A percentile compares a stretch with the other conserved stretches of the same genome.
phyloP scores from a whole-genome alignment of 2,113 vertebrate genomes.

The Chloroceryle aenea region DNA sequence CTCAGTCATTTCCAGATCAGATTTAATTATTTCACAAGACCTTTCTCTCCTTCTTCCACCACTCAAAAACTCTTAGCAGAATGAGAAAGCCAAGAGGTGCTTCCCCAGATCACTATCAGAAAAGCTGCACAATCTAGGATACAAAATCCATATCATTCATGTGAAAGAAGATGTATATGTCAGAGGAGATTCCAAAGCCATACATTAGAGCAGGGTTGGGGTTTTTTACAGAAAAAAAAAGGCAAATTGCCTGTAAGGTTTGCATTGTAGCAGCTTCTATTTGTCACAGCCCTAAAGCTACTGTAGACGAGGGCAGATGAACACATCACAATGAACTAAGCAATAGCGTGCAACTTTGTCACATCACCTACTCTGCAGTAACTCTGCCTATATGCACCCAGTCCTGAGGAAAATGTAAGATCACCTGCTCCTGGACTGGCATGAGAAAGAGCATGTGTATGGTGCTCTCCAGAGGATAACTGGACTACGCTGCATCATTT shows the following conservation, averaged over 20 bases:
- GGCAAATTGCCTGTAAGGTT: not conserved
- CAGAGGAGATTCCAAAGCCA: not conserved
- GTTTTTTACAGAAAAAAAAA: not conserved
- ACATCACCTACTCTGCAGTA: not conserved
- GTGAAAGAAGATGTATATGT: not conserved
- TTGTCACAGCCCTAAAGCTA: not conserved
- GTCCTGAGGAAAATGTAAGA: not conserved
- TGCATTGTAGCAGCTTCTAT: not conserved
- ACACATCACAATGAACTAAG: not conserved
- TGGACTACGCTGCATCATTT: not conserved
- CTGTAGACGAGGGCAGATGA: not conserved
- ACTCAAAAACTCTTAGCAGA: not conserved
- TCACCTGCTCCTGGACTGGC: not conserved
- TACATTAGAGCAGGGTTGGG: too few species aligned
- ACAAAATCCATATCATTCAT: accelerated
- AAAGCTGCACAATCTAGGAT: not conserved
- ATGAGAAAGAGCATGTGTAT: accelerated
- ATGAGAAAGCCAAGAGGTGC: not conserved
- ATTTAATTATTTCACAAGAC: not conserved
- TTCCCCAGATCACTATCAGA: not conserved
- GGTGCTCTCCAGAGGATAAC: not conserved
- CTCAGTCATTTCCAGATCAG: conserved; percentile 4
- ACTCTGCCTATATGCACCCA: accelerated
- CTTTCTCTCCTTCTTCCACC: not conserved
- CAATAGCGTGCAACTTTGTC: not conserved